Conservation (phyloP, 2,113 vertebrate species). For the Pionites leucogaster region DNA sequence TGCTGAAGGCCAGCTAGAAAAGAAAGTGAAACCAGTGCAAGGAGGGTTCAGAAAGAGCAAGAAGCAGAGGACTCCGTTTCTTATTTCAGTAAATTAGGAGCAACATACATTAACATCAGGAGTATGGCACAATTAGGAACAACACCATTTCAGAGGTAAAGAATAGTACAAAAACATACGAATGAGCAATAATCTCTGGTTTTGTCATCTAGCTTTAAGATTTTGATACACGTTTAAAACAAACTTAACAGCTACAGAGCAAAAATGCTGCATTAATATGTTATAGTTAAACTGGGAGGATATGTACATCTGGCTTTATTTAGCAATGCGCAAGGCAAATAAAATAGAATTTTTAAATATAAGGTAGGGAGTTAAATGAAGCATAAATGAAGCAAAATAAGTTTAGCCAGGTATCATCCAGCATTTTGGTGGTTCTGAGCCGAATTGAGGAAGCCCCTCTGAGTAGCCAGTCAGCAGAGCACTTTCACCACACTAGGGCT, state of each 20-base stretch:
- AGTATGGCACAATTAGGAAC: not conserved
- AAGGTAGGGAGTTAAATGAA: not conserved
- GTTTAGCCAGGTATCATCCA: not conserved
- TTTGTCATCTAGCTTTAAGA: not conserved
- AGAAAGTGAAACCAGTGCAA: not conserved
- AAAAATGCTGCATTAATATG: not conserved
- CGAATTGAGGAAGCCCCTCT: not conserved
- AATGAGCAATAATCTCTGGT: not conserved
- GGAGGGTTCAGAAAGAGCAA: not conserved
- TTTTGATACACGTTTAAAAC: not conserved
- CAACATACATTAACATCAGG: fast-evolving
- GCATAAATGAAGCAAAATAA: not conserved
- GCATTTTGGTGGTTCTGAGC: not conserved
- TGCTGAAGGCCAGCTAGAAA: not conserved
- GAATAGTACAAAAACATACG: not conserved
- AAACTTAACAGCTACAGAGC: not conserved
- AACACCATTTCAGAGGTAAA: not conserved
- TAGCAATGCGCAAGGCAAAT: not conserved
- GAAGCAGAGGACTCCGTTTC: not conserved
- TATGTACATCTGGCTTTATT: not conserved
- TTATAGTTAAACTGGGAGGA: not conserved
- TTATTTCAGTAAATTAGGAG: not conserved
- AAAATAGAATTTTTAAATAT: not conserved
- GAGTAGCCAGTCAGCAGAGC: not conserved
- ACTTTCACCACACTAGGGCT: not conserved